Conservation (phyloP, 2,888 invertebrate species). For the Parelbella ahira region DNA sequence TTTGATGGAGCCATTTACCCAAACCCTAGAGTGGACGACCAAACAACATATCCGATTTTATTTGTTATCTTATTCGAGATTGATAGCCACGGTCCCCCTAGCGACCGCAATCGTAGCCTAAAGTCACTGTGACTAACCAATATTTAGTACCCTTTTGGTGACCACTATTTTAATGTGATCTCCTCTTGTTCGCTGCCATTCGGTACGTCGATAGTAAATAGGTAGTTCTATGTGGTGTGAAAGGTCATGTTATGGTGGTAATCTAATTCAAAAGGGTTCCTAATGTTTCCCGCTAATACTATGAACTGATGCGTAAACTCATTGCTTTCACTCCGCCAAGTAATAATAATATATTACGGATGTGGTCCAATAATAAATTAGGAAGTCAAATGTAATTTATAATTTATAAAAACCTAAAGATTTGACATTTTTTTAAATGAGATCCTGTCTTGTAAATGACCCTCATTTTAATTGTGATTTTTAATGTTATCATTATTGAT, state of each 20-base stretch:
- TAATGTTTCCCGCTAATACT: constrained; percentile 9
- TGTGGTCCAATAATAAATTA: no score
- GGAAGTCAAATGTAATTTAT: no score
- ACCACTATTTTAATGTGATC: constrained; percentile 26
- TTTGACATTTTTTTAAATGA: no score
- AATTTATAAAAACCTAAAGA: no score
- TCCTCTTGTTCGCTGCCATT: constrained; percentile 4
- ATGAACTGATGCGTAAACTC: constrained; percentile 3
- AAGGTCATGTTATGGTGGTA: constrained; percentile 11
- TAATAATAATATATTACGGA: neutral
- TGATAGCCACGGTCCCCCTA: constrained; percentile 16
- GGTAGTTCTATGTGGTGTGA: constrained; percentile 7
- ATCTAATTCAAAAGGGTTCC: constrained; percentile 1
- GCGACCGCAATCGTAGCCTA: constrained; percentile 44
- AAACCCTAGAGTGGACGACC: no score
- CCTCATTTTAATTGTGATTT: no score
- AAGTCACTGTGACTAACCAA: constrained; percentile 36
- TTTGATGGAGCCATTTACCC: no score
- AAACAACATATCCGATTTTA: no score
- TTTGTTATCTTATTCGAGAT: constrained; percentile 5
- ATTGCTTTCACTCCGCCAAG: neutral
- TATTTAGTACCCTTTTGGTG: constrained; percentile 42
- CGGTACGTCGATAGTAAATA: constrained; percentile 4
- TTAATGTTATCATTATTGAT: no score
- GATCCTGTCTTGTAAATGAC: no score